Evolutionary conservation across 2,797 vertebrate genomes (phyloP).

Genomic region (Acanthiza pusilla): DNA sequence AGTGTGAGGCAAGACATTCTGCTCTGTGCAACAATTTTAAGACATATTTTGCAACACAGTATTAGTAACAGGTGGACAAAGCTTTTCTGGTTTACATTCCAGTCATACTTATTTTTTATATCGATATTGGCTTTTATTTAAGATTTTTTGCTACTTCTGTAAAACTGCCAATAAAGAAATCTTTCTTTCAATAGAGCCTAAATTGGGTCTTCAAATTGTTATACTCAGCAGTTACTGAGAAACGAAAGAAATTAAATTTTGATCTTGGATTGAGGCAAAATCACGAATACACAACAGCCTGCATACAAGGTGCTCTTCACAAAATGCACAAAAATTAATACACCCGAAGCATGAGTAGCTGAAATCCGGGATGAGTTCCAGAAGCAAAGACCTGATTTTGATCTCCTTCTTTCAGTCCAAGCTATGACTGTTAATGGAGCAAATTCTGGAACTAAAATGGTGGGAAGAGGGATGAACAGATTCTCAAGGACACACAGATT

Average conservation of each 20-base stretch:
- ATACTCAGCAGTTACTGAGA: conserved; percentile 20
- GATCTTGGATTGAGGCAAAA: conserved; percentile 16
- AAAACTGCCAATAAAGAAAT: conserved; percentile 40
- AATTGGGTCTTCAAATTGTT: conserved; percentile 24
- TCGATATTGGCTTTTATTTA: neutral
- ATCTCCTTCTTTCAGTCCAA: neutral
- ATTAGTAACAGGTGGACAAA: neutral
- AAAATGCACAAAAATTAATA: neutral
- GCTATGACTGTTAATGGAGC: neutral
- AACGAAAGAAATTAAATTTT: conserved; percentile 33
- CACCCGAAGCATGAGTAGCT: neutral
- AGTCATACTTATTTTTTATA: neutral
- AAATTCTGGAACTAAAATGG: neutral
- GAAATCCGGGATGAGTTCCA: conserved; percentile 7
- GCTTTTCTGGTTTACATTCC: neutral
- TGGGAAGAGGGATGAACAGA: neutral
- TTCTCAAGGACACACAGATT: neutral
- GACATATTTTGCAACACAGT: neutral
- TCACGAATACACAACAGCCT: neutral
- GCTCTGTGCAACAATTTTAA: neutral
- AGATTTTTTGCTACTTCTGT: neutral
- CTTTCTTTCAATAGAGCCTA: conserved; percentile 23
- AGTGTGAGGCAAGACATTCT: neutral
- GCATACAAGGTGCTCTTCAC: neutral
- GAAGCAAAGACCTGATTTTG: neutral